phyloP scores from a whole-genome alignment of 1,140 invertebrate genomes.

The Lordiphosa mommai region DNA sequence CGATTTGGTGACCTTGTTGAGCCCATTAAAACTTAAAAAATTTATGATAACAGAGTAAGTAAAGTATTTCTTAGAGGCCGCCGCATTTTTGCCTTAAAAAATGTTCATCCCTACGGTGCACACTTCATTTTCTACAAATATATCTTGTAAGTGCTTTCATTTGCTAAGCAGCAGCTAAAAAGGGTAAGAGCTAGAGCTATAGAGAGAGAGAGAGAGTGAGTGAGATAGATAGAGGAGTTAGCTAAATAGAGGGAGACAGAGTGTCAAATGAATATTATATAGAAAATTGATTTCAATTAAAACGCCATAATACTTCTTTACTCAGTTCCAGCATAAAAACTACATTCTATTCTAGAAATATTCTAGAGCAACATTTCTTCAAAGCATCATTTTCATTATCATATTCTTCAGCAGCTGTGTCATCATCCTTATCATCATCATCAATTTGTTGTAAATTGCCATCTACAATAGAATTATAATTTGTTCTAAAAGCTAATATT shows the following conservation, averaged over 20 bases:
- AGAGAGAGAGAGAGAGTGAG: neutral
- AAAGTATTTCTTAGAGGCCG: too few species aligned
- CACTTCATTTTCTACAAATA: too few species aligned
- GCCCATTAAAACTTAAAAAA: too few species aligned
- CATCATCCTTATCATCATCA: constrained; percentile 1
- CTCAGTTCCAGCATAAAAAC: constrained; percentile 79
- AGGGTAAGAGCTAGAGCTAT: neutral
- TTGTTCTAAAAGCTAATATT: constrained; percentile 42
- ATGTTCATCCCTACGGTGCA: too few species aligned
- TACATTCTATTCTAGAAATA: constrained; percentile 80
- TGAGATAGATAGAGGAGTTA: neutral
- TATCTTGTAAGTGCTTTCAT: too few species aligned
- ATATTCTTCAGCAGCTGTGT: constrained; percentile 19
- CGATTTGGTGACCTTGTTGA: too few species aligned
- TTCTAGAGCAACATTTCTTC: constrained; percentile 63
- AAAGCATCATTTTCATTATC: constrained; percentile 10
- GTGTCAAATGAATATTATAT: neutral
- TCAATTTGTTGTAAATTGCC: constrained; percentile 13
- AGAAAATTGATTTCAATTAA: constrained; percentile 55
- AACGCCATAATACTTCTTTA: constrained; percentile 80
- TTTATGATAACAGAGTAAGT: too few species aligned
- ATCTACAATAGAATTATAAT: constrained; percentile 35
- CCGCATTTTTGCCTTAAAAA: too few species aligned
- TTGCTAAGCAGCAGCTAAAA: too few species aligned
- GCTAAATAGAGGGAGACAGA: constrained; percentile 1